These are phyloP conservation scores for Andrena fulva DNA, from an alignment of 2,888 invertebrate species.

Conservation along the genomic window DNA sequence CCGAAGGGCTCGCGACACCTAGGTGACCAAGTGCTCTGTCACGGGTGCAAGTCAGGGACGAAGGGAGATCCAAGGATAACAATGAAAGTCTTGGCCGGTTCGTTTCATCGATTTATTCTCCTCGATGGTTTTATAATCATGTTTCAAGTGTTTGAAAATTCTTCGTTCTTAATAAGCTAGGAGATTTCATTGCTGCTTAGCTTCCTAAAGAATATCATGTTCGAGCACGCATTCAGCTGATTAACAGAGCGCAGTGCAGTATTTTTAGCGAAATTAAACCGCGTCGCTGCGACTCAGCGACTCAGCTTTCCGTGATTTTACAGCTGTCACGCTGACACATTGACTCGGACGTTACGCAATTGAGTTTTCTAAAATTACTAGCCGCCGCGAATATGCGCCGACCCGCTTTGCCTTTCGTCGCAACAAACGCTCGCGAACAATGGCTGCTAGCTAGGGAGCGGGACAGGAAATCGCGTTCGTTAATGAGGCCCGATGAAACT, in stretches of 20 bases:
- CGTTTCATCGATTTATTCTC: constrained; percentile 38
- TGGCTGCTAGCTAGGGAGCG: neutral
- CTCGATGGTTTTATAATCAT: neutral
- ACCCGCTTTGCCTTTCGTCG: constrained; percentile 1
- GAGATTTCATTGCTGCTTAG: neutral
- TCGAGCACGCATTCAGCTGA: neutral
- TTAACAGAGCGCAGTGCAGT: constrained; percentile 3
- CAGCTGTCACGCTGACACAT: constrained; percentile 9
- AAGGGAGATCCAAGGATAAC: neutral
- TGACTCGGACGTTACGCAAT: constrained; percentile 9
- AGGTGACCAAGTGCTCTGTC: constrained; percentile 7
- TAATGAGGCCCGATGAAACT: constrained; percentile 3
- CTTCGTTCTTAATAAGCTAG: neutral
- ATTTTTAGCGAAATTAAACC: constrained; percentile 14
- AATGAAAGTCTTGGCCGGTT: constrained; percentile 2
- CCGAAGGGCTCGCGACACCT: constrained; percentile 1
- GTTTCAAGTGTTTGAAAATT: neutral
- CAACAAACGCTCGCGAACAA: constrained; percentile 15
- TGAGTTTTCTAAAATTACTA: constrained; percentile 37
- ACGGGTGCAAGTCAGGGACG: neutral
- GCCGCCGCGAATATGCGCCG: constrained; percentile 1
- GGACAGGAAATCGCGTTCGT: neutral
- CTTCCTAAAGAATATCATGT: neutral
- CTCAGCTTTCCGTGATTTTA: neutral
- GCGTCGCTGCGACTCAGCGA: neutral